Conservation (phyloP, 2,113 vertebrate species). For the Poicephalus meyeri region DNA sequence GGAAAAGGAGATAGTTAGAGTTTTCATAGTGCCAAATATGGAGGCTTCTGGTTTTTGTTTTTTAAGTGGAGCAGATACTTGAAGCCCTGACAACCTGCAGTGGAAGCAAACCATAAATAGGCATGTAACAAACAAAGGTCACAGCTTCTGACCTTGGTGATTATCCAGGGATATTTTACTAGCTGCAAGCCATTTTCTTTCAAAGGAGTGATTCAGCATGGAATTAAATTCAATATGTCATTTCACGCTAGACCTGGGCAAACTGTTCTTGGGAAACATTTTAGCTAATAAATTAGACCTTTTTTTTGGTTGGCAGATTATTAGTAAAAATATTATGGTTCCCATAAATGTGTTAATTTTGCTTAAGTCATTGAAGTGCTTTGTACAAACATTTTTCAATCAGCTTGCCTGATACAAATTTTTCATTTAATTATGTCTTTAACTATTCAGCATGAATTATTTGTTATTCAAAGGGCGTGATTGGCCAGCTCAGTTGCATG, state of each 20-base stretch:
- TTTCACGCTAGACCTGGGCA: background rate
- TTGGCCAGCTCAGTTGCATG: background rate
- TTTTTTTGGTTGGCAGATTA: background rate
- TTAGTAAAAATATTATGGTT: background rate
- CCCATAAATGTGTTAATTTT: background rate
- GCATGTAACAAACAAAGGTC: background rate
- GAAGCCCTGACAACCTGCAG: conserved; percentile 27
- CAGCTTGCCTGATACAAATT: background rate
- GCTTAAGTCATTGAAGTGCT: background rate
- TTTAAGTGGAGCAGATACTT: background rate
- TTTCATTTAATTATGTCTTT: background rate
- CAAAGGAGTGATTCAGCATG: background rate
- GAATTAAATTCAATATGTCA: conserved; percentile 18
- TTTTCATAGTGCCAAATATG: conserved; percentile 21
- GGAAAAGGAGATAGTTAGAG: background rate
- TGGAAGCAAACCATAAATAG: conserved; percentile 17
- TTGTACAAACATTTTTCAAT: background rate
- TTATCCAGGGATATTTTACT: conserved; percentile 18
- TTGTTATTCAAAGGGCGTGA: background rate
- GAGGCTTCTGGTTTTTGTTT: background rate
- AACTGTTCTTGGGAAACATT: background rate
- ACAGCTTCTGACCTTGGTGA: conserved; percentile 23
- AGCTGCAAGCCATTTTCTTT: conserved; percentile 10
- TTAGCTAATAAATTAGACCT: background rate
- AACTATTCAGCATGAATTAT: background rate